Percentiles rank a stretch among this genome's conserved stretches.
Evolutionary conservation across 2,888 invertebrate species (phyloP).

Genomic region (Homarus gammarus): DNA sequence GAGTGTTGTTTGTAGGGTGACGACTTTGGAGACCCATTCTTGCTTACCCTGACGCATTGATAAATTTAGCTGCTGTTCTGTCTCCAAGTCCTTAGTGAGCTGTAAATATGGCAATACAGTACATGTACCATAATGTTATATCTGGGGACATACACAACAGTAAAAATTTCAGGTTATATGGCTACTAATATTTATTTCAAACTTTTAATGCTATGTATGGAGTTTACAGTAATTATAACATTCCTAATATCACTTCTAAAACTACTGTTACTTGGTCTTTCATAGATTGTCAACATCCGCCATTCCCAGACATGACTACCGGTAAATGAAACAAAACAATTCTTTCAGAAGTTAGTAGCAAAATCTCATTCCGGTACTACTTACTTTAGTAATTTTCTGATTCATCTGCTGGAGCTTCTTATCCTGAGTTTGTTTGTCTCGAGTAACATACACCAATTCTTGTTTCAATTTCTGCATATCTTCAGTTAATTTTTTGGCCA

Average conservation of each 20-base stretch:
- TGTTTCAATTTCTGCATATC: slow-evolving; percentile 80
- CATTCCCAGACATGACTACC: too few relatives aligned
- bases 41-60: slow-evolving; percentile 87
- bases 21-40: slow-evolving; percentile 61
- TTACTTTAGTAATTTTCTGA: slow-evolving; percentile 76
- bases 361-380: background rate
- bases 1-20: slow-evolving; percentile 53
- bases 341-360: too few relatives aligned
- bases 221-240: too few relatives aligned
- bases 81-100: slow-evolving; percentile 83
- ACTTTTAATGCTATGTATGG: too few relatives aligned
- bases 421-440: slow-evolving; percentile 71
- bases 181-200: too few relatives aligned
- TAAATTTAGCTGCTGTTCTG: slow-evolving; percentile 91
- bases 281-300: too few relatives aligned
- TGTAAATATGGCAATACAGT: slow-evolving; percentile 1
- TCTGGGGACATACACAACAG: too few relatives aligned
- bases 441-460: slow-evolving; percentile 75
- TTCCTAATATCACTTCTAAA: too few relatives aligned
- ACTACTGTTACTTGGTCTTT: too few relatives aligned
- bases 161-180: too few relatives aligned
- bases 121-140: too few relatives aligned
- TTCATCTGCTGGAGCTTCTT: slow-evolving; percentile 77
- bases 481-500: slow-evolving; percentile 77
- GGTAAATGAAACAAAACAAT: too few relatives aligned